These are phyloP conservation scores for Eristalinus aeneus DNA, from an alignment of 2,888 invertebrate genomes.

Conservation along the genomic window DNA sequence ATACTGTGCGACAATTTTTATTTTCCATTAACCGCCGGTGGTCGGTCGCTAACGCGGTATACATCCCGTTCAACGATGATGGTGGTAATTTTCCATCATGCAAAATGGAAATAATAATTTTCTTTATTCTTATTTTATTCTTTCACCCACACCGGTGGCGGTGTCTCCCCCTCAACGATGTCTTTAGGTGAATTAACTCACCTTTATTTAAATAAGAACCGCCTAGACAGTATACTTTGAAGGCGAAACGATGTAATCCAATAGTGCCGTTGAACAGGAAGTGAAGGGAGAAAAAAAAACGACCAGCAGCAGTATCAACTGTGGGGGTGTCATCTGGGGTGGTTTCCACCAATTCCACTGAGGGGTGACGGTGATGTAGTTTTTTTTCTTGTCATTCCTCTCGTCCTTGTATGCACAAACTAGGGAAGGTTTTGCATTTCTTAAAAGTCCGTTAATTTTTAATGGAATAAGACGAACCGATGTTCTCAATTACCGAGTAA, in stretches of 20 bases:
- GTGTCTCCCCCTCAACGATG: conserved; percentile 19
- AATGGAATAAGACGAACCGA: conserved; percentile 56
- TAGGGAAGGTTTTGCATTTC: conserved; percentile 16
- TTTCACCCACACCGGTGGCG: not conserved
- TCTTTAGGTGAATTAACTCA: conserved; percentile 57
- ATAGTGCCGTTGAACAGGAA: conserved; percentile 54
- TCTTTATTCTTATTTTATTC: conserved; percentile 66
- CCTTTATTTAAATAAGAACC: conserved; percentile 64
- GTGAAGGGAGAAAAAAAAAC: conserved; percentile 7
- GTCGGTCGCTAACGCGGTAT: not conserved
- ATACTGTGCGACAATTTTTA: conserved; percentile 61
- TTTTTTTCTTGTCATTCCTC: conserved; percentile 23
- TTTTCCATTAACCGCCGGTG: conserved; percentile 66
- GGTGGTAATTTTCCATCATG: conserved; percentile 68
- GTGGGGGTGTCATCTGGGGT: conserved; percentile 48
- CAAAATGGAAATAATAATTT: conserved; percentile 70
- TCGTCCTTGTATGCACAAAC: not conserved
- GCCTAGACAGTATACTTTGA: conserved; percentile 51
- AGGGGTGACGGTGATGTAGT: conserved; percentile 30
- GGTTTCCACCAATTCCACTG: conserved; percentile 6
- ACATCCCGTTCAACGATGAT: not conserved
- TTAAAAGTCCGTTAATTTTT: conserved; percentile 66
- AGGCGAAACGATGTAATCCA: conserved; percentile 53
- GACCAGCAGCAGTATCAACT: not conserved
- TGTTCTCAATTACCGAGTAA: conserved; percentile 64